Evolutionary conservation across 2,888 invertebrate genomes (phyloP).

Genomic region (Alloscopus bannaensis): DNA sequence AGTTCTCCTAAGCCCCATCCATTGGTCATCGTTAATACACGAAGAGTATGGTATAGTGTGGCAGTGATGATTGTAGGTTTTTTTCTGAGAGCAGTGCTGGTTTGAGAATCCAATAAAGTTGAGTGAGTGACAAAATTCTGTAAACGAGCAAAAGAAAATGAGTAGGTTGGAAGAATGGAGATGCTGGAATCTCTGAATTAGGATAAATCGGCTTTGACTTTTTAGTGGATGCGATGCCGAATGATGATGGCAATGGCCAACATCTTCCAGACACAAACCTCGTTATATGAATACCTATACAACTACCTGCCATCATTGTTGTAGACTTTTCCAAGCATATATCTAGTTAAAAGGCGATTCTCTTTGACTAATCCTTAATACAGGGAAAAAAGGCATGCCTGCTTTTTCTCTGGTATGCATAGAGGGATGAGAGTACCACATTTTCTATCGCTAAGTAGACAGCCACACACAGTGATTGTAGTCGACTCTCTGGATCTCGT

Average conservation of each 20-base stretch:
- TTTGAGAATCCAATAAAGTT: slow-evolving; percentile 58
- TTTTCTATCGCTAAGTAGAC: slow-evolving; percentile 55
- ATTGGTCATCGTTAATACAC: slow-evolving; percentile 28
- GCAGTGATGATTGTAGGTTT: not conserved
- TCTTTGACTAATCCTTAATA: slow-evolving; percentile 50
- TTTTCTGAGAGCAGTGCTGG: slow-evolving; percentile 31
- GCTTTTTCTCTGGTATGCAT: slow-evolving; percentile 40
- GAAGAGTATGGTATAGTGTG: slow-evolving; percentile 1
- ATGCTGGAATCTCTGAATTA: slow-evolving; percentile 64
- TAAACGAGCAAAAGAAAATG: slow-evolving; percentile 58
- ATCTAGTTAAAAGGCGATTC: slow-evolving; percentile 58
- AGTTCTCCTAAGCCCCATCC: slow-evolving; percentile 26
- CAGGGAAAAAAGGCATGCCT: slow-evolving; percentile 35
- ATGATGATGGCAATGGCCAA: slow-evolving; percentile 55
- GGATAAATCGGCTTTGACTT: slow-evolving; percentile 63
- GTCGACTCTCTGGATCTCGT: slow-evolving; percentile 57
- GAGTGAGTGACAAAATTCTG: slow-evolving; percentile 63
- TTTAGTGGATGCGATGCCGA: slow-evolving; percentile 55
- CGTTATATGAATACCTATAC: slow-evolving; percentile 37
- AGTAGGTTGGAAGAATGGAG: slow-evolving; percentile 60
- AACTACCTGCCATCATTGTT: slow-evolving; percentile 52
- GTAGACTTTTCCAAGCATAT: slow-evolving; percentile 40
- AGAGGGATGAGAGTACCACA: slow-evolving; percentile 19
- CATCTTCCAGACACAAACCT: slow-evolving; percentile 50
- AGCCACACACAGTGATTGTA: slow-evolving; percentile 59